Evolutionary conservation across 1,140 invertebrate genomes (phyloP).

Genomic region (Lethrus apterus): DNA sequence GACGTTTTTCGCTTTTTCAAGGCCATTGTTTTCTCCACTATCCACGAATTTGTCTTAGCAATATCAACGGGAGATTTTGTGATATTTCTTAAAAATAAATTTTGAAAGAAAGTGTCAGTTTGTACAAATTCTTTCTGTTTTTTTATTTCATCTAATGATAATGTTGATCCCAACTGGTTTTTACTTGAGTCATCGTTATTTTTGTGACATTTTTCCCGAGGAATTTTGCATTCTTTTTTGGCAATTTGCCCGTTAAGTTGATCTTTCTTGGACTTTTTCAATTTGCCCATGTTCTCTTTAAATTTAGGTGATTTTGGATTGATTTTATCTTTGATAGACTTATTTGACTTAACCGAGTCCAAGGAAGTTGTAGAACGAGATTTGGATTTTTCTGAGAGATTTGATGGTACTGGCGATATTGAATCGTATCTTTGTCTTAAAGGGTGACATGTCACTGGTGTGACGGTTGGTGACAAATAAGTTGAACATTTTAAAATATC

Average conservation of each 20-base stretch:
- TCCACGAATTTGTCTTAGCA: conserved; percentile 42
- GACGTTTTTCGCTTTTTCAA: conserved; percentile 48
- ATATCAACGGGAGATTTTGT: conserved; percentile 28
- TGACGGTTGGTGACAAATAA: background rate
- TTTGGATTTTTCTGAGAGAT: conserved; percentile 22
- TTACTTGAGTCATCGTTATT: conserved; percentile 19
- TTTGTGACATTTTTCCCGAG: conserved; percentile 34
- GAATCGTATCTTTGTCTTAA: conserved; percentile 4
- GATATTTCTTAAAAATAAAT: conserved; percentile 54
- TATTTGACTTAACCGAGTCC: conserved; percentile 30
- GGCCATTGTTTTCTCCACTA: conserved; percentile 55
- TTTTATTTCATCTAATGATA: conserved; percentile 45
- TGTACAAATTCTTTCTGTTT: conserved; percentile 49
- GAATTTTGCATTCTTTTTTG: conserved; percentile 29
- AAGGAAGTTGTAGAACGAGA: conserved; percentile 27
- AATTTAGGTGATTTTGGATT: conserved; percentile 11
- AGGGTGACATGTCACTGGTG: background rate
- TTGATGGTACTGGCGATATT: conserved; percentile 14
- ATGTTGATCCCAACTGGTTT: conserved; percentile 23
- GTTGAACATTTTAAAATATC: no score
- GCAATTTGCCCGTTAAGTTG: conserved; percentile 31
- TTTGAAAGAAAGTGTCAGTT: conserved; percentile 61
- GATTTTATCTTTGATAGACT: background rate
- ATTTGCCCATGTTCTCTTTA: conserved; percentile 19
- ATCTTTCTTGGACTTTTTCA: conserved; percentile 34